Evolutionary conservation across 2,888 invertebrate genomes (phyloP), one percentile per base, ranked within the genome.

Genomic region (Drosophila nr. perissopoda): DNA sequence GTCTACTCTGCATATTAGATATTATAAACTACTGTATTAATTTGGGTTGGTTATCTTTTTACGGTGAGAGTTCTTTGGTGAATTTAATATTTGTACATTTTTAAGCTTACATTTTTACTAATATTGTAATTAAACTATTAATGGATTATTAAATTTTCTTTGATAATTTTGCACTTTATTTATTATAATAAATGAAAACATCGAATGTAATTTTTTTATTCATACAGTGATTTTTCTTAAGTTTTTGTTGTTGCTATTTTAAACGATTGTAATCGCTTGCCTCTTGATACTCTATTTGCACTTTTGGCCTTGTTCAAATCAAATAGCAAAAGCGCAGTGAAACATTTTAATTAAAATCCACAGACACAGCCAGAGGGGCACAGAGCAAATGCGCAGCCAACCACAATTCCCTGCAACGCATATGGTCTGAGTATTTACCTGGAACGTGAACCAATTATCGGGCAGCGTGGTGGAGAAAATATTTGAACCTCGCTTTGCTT

Each of bases 381-480:
- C n/a, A 64, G n/a, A 36, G 54, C 49, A 69, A 38, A 29, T 21
- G 48, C 49, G 48, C 58, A 31, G 59, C 59, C 27, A 58, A 21
- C 33, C 33, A 4, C 48, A 69, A 33, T 69, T 11, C 27, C 21
- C 31, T 10, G 36, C 34, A 54, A 76, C 68, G 73, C 89, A 89
- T 89, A 83, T 83, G 90, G 77, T 76, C 69, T 66, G 52, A 69
- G 87, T 88, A 57, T 89, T 86, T 88, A 84, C 90, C 84, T 90
- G 90, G 66, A 83, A 84, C 90, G 90, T 85, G 90, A 85, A 89
- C 90, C 90, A 86, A 86, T 90, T 90, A 86, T 90, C 73, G 67
- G 54, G 33, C 58, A 51, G 60, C 60, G 63, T 29, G 59, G 61
- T 31, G 54, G 54, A 66, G 62, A 69, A 73, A 60, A 66, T 56